phyloP scores from a whole-genome alignment of 53 echinoderm and acorn worm genomes.

The Echinometra lucunter region DNA sequence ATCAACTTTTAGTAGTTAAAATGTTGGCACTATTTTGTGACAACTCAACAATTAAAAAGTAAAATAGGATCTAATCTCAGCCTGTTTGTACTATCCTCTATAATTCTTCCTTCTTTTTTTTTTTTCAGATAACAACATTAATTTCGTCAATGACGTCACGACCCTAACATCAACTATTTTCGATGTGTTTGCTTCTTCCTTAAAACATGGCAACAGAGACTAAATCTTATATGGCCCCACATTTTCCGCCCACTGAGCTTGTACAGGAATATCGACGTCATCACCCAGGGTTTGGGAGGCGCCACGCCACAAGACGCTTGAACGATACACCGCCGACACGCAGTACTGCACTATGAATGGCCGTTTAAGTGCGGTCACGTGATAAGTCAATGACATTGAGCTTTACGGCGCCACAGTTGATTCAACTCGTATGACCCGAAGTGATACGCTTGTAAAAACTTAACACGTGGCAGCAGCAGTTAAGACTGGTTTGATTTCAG shows the following conservation, averaged over 20 bases:
- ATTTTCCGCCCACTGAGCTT: not conserved
- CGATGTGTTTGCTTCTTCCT: not conserved
- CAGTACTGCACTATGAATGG: not conserved
- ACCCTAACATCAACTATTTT: not conserved
- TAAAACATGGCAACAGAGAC: not conserved
- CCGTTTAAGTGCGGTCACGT: not conserved
- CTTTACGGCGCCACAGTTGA: constrained; percentile 10
- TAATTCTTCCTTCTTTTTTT: not conserved
- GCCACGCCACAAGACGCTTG: not conserved
- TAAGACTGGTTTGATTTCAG: not conserved
- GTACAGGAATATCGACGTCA: not conserved
- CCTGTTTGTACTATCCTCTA: not conserved
- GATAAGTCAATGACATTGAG: not conserved
- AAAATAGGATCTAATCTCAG: not conserved
- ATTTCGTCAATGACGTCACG: not conserved
- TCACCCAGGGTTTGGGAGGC: not conserved
- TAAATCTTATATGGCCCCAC: not conserved
- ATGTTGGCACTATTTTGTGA: too few species aligned
- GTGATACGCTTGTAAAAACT: constrained; percentile 22
- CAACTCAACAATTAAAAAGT: not conserved
- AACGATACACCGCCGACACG: not conserved
- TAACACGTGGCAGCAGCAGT: not conserved
- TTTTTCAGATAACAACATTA: not conserved
- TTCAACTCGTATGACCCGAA: not conserved
- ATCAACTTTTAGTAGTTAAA: too few species aligned